Evolutionary conservation across 2,113 vertebrate species (phyloP), one percentile per base, ranked within the genome.

Genomic region (Gobius niger): DNA sequence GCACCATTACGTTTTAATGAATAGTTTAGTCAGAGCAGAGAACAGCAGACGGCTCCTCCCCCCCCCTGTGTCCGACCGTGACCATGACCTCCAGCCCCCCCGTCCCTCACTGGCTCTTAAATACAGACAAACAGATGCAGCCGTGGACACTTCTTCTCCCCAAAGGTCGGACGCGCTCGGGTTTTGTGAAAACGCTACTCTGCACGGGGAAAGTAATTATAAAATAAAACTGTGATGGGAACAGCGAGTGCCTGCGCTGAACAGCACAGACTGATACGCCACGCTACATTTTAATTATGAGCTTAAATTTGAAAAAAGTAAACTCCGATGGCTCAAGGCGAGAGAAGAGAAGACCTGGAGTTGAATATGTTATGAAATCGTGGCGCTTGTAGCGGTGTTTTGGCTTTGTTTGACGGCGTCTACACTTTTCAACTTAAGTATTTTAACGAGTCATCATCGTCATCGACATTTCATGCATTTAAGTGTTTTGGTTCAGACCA

Each of bases 91-190:
- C 75, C n/a, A 8, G 51, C 77, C 68, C 62, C 57, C 70, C 78
- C 77, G 72, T 73, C 68, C 82, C 74, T 63, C 65, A 46, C 49
- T 47, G 72, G 81, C 84, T 83, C 72, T 61, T 70, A 84, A 89
- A 81, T 76, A 52, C 50, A 84, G 60, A 67, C 74, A 73, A 70
- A 72, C 81, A 85, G 82, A 85, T 87, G 81, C 82, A 68, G 56
- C 9, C 56, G 63, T 73, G 81, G 69, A 76, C 77, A 84, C 82
- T 76, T 34, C 41, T 51, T 65, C 56, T 67, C 54, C 87, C 81
- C 80, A 72, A 76, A 83, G 78, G 82, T 77, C 65, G 42, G 60
- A 53, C 68, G 73, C 78, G 80, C 68, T 68, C 67, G 70, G 84
- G 81, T 84, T 80, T 50, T 62, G 77, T 65, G 72, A 77, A 60